These are phyloP conservation scores for Xenopus borealis DNA, from an alignment of 2,113 vertebrate species.

Conservation along the genomic window DNA sequence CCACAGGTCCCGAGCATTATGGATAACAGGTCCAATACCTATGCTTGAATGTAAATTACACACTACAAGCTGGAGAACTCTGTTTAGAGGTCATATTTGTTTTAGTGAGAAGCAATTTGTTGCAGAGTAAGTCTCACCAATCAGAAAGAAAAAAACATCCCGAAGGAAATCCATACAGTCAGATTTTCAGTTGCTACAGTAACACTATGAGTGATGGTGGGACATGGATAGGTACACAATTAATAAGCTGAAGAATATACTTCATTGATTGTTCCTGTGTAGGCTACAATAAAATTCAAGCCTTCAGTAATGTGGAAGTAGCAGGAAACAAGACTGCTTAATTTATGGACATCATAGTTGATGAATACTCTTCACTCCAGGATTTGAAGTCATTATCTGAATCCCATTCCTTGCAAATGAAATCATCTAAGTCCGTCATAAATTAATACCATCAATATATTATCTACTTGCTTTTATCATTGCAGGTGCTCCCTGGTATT, in stretches of 20 bases:
- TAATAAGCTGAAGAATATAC: conserved; percentile 19
- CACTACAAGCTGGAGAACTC: no score
- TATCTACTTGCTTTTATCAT: neutral
- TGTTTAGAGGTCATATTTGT: no score
- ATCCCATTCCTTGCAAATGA: neutral
- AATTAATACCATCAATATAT: neutral
- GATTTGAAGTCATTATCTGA: conserved; percentile 15
- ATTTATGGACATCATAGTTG: conserved; percentile 27
- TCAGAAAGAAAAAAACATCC: neutral
- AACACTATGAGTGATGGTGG: conserved; percentile 10
- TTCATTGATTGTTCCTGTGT: conserved; percentile 25
- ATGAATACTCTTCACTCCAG: neutral
- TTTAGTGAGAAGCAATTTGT: no score
- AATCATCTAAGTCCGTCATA: neutral
- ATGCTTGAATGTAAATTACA: no score
- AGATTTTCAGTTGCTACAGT: neutral
- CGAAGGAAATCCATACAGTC: conserved; percentile 4
- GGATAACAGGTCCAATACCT: no score
- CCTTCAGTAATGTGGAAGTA: conserved; percentile 8
- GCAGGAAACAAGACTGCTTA: conserved; percentile 9
- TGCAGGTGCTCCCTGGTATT: no score
- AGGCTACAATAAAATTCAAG: conserved; percentile 19
- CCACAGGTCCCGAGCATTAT: no score
- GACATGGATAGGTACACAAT: conserved; percentile 4
- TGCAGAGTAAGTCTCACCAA: no score